Evolutionary conservation across 2,797 vertebrate genomes (phyloP), one percentile per base, ranked within the genome.

Genomic region (Serranus cabrilla): DNA sequence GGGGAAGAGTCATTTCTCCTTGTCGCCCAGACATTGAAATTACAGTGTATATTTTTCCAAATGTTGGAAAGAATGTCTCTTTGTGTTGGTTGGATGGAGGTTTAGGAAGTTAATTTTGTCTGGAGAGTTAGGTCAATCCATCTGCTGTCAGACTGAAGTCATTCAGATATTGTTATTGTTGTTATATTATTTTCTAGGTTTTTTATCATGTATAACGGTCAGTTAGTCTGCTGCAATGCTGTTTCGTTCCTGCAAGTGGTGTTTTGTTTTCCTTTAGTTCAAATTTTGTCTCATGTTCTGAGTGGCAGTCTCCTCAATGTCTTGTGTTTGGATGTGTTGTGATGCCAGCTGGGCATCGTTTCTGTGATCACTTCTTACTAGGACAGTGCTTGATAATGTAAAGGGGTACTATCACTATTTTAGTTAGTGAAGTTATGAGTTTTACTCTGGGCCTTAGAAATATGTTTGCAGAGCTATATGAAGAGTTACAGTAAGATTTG

Each of bases 121-220:
- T 80, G 51, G 56, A 50, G 51, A 21, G 39, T 16, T 11, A 51
- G 46, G 37, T 55, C 37, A 12, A 23, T 52, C 40, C 40, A 64
- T 71, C 43, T 63, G 34, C 43, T 62, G 61, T 74, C 50, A 14
- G 18, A 49, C 34, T 20, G 5, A 2, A 2, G 27, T 71, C 74
- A 25, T 66, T 51, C 20, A 31, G 68, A 55, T 23, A 7, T 42
- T 1, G 31, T 83, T 64, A 39, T 23, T 18, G 45, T 49, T 42
- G n/a, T n/a, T n/a, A n/a, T n/a, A n/a, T n/a, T n/a, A n/a, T 75
- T 74, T 77, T 72, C 59, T 73, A 63, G 67, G 39, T 63, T 62
- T 49, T 49, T 78, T 69, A 68, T 82, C 72, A 23, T 14, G 1
- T 51, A 4, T 46, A 64, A 18, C 37, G n/a, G 46, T 61, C 60